phyloP scores from a whole-genome alignment of 2,113 vertebrate species.

The Lutjanus erythropterus region DNA sequence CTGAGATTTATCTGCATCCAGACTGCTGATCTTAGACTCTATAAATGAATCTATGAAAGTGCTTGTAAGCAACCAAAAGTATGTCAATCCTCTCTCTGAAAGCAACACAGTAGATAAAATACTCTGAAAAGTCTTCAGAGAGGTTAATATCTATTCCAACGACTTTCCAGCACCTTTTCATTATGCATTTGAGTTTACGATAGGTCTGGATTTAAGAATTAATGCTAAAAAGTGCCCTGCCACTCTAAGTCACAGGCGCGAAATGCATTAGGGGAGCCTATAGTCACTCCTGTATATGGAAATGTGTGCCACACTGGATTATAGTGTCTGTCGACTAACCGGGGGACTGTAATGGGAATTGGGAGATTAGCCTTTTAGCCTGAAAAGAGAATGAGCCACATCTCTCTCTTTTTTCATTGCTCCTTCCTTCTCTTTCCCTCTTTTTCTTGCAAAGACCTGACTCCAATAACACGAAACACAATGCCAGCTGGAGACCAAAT shows the following conservation, averaged over 20 bases:
- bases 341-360: constrained; percentile 46
- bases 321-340: constrained; percentile 44
- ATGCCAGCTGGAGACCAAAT: constrained; percentile 38
- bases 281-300: constrained; percentile 30
- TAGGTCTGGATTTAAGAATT: constrained; percentile 36
- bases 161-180: constrained; percentile 23
- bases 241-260: constrained; percentile 35
- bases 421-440: constrained; percentile 7
- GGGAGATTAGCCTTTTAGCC: constrained; percentile 70
- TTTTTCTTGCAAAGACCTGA: constrained; percentile 28
- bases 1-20: background rate
- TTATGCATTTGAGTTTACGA: constrained; percentile 31
- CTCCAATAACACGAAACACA: constrained; percentile 26
- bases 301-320: constrained; percentile 64
- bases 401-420: constrained; percentile 26
- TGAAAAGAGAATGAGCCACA: constrained; percentile 36
- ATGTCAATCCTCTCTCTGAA: constrained; percentile 8
- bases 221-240: constrained; percentile 17
- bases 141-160: constrained; percentile 19
- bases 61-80: background rate
- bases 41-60: constrained; percentile 6
- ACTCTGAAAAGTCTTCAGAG: constrained; percentile 26
- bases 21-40: background rate
- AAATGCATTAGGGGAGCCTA: constrained; percentile 28
- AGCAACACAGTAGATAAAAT: background rate